phyloP scores from a whole-genome alignment of 2,888 invertebrate genomes.

The Encarsia formosa region DNA sequence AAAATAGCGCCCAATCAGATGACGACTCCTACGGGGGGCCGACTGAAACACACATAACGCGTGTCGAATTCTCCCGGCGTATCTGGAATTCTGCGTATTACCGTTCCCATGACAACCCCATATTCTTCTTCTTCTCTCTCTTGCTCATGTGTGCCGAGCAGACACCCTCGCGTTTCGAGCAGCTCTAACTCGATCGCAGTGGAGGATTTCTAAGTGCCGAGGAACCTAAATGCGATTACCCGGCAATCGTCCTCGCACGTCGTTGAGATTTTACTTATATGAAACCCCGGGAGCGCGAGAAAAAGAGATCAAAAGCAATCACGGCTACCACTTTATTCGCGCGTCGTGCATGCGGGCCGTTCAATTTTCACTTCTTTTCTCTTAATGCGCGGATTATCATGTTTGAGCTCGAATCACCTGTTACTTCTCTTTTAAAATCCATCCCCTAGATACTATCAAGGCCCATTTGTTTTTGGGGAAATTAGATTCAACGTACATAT shows the following conservation, averaged over 20 bases:
- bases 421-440: no score
- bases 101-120: constrained; percentile 48
- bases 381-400: constrained; percentile 2
- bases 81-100: constrained; percentile 43
- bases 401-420: constrained; percentile 3
- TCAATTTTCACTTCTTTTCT: background rate
- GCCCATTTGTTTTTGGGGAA: no score
- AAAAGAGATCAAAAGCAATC: constrained; percentile 18
- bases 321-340: constrained; percentile 6
- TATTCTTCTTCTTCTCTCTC: constrained; percentile 11
- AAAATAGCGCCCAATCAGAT: constrained; percentile 49
- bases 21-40: constrained; percentile 8
- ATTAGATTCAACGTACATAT: no score
- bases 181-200: constrained; percentile 9
- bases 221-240: constrained; percentile 24
- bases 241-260: constrained; percentile 4
- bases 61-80: constrained; percentile 27
- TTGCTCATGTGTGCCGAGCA: background rate
- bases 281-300: background rate
- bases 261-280: constrained; percentile 3
- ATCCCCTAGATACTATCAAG: no score
- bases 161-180: background rate
- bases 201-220: constrained; percentile 12
- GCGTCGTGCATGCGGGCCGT: background rate
- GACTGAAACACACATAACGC: constrained; percentile 5